Evolutionary conservation across 2,888 invertebrate genomes (phyloP), one percentile per base, ranked within the genome.

Genomic region (Oxytorus armatus): DNA sequence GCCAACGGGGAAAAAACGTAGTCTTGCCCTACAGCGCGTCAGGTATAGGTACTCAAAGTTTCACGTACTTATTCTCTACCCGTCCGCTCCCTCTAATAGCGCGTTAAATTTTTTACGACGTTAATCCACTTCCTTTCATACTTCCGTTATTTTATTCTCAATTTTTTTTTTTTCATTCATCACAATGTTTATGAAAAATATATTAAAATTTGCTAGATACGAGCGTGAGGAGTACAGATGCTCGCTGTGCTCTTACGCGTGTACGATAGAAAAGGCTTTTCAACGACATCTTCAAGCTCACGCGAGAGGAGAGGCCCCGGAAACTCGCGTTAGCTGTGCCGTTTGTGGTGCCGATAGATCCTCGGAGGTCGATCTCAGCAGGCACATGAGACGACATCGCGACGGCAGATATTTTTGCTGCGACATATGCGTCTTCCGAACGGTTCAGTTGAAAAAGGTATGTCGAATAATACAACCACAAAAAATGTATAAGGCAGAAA

Each of bases 361-460:
- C 7, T 92, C 92, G 66, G 93, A 93, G 81, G 91, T 92, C 42
- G 92, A 93, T 79, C 90, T 93, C 68, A 92, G 92, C 77, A 90
- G 92, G 81, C 93, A 93, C 86, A 93, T 93, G 93, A 90, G 92
- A 77, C 93, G 93, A 85, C 93, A 93, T 85, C 91, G 92, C 21
- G 92, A 92, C 78, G 93, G 92, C 53, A 91, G 92, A 83, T 92
- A 92, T 85, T 93, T 93, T 83, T 93, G 93, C 84, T 93, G 93
- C 86, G 93, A 93, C 87, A 92, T 93, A 82, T 93, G 93, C 86
- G 92, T 93, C 82, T 94, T 94, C 84, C 92, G 93, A 82, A 93
- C 93, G 18, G 92, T 94, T 42, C 94, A 94, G 85, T 86, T 94
- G 61, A 94, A 94, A 86, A 94, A 94, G 92, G 93, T 93, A 87